Conservation (phyloP, 2,888 invertebrate species). For the Heliconius cydno region DNA sequence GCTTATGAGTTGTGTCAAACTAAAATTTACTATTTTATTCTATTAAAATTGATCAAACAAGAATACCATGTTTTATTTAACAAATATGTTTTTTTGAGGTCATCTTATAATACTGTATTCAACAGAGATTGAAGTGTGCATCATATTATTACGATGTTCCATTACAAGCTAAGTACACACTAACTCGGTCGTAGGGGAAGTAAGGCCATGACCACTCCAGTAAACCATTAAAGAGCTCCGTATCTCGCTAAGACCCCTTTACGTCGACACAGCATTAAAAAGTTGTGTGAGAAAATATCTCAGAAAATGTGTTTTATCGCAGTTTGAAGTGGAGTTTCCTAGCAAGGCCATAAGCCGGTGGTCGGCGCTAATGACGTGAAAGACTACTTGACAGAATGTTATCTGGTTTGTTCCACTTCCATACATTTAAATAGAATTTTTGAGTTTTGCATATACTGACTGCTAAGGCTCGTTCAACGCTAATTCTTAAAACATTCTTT, state of each 20-base stretch:
- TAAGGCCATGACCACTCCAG: constrained; percentile 56
- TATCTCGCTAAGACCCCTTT: constrained; percentile 64
- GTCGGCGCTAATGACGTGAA: constrained; percentile 69
- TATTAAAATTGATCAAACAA: neutral
- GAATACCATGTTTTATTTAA: too few species aligned
- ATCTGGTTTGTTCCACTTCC: constrained; percentile 37
- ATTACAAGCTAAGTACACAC: constrained; percentile 29
- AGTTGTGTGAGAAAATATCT: constrained; percentile 67
- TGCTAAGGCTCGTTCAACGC: neutral
- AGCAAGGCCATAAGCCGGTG: constrained; percentile 64
- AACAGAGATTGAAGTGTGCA: neutral
- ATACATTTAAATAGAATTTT: constrained; percentile 33
- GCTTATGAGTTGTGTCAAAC: neutral
- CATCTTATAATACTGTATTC: neutral
- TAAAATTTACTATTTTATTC: neutral
- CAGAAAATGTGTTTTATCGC: constrained; percentile 77
- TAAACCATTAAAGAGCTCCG: constrained; percentile 70
- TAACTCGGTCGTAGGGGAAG: constrained; percentile 23
- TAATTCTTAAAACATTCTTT: constrained; percentile 31
- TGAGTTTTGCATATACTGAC: constrained; percentile 16
- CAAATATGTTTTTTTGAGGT: too few species aligned
- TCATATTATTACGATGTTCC: neutral
- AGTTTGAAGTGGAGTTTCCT: constrained; percentile 69
- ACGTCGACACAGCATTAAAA: constrained; percentile 72
- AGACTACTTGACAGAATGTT: constrained; percentile 38